Base-by-base conservation (phyloP, 2,888 invertebrate genomes). In the Tigriopus californicus region DNA sequence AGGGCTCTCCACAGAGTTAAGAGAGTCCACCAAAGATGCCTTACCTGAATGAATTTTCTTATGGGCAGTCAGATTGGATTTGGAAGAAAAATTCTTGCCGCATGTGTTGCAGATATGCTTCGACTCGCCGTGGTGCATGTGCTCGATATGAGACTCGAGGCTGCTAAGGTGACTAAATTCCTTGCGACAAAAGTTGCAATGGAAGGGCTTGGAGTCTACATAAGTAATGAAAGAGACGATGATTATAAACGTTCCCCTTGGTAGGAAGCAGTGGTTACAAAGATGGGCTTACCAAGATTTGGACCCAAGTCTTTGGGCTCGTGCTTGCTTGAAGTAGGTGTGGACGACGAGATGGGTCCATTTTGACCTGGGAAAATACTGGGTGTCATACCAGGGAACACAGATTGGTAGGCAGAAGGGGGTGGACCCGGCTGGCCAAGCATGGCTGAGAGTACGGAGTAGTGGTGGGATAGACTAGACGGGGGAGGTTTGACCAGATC, bases 21-120 rank as follows among this genome's bases (percentile, higher is more conserved):
- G 15, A 48, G 11, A 48, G 10, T 48, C 10, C 18, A 13, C 15
- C 48, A 13, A 11, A 12, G 11, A n/a, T 11, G 11, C 49, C 40
- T 24, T 49, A 58, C 58, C 58, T 33, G 58, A 47, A 58, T 58
- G 58, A 18, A 58, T 58, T 58, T 58, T 58, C 18, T 58, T 58
- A 49, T 58, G 58, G 11, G 58, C 58, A 25, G 58, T 58, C 10
- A 58, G 58, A 46, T 58, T 58, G 20, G 58, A 58, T 40, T 58
- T 58, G 20, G 58, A 58, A 15, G 58, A 58, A 33, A 58, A 58
- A 5, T 48, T 20, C 20, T 47, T 58, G 13, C 58, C 58, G 40
- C 58, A 58, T 40, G 49, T 24, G 15, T 58, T 49, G 33, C 58
- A 58, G n/a, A 22, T 22, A 40, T 58, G 58, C 40, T 58, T 58